Evolutionary conservation across 1,140 invertebrate genomes (phyloP).

Genomic region (Triops longicaudatus): DNA sequence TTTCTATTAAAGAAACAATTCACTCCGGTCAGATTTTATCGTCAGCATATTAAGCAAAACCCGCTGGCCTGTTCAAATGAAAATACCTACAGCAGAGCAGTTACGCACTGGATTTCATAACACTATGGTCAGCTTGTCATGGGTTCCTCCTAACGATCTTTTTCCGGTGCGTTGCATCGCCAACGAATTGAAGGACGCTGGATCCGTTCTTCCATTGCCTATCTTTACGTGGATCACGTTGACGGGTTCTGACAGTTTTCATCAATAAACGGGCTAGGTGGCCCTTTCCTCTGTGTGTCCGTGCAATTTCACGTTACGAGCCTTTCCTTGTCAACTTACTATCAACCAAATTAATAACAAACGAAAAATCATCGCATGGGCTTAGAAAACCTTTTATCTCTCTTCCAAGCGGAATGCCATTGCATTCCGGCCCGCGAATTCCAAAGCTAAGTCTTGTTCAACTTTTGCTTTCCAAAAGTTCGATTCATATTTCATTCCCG

Average conservation of each 20-base stretch:
- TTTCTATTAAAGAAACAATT: too few species aligned
- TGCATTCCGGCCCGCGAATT: not conserved
- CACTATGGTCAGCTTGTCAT: not conserved
- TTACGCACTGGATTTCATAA: slow-evolving; percentile 16
- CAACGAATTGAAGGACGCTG: not conserved
- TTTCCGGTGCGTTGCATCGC: slow-evolving; percentile 1
- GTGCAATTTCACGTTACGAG: not conserved
- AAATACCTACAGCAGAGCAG: slow-evolving; percentile 19
- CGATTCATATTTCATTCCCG: too few species aligned
- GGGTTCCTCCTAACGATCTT: not conserved
- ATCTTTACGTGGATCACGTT: slow-evolving; percentile 8
- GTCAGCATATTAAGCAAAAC: not conserved
- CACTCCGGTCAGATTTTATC: not conserved
- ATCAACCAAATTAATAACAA: not conserved
- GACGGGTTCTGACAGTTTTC: not conserved
- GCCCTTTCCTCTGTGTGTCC: not conserved
- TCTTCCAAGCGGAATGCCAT: not conserved
- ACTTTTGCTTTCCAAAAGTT: too few species aligned
- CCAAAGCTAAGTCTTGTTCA: too few species aligned
- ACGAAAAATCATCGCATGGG: not conserved
- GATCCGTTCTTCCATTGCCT: not conserved
- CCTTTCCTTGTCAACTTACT: not conserved
- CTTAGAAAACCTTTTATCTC: not conserved
- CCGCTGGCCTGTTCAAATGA: not conserved
- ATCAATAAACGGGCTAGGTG: not conserved